Conservation (phyloP, 2,797 vertebrate species). For the Rhabdomys pumilio region DNA sequence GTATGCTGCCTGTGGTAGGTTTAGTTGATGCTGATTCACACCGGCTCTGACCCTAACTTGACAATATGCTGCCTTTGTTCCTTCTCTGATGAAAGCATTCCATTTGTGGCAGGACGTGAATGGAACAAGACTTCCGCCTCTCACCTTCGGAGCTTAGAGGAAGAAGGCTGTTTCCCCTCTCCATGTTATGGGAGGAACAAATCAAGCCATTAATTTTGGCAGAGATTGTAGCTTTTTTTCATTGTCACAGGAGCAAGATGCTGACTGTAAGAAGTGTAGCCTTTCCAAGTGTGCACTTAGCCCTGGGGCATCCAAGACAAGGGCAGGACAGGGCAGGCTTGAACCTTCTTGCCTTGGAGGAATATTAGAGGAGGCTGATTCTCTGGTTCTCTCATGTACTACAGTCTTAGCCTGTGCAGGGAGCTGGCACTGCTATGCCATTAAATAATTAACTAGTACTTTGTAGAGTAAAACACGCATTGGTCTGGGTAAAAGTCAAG, state of each 20-base stretch:
- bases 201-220: conserved; percentile 34
- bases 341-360: not conserved
- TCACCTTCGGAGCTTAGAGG: not conserved
- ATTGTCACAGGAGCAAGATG: conserved; percentile 24
- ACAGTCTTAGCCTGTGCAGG: conserved; percentile 63
- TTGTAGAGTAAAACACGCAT: conserved; percentile 76
- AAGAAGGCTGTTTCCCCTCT: not conserved
- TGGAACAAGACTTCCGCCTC: not conserved
- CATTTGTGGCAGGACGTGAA: not conserved
- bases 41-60: not conserved
- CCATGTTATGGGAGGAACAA: not conserved
- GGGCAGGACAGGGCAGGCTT: not conserved
- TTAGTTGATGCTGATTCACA: not conserved
- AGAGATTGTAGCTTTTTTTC: conserved; percentile 58
- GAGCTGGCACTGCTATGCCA: conserved; percentile 73
- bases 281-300: conserved; percentile 64
- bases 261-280: conserved; percentile 68
- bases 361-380: not conserved
- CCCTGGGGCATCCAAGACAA: not conserved
- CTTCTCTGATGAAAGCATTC: not conserved
- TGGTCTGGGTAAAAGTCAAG: conserved; percentile 77
- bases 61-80: not conserved
- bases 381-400: not conserved
- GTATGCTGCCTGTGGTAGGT: not conserved
- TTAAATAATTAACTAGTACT: conserved; percentile 87